phyloP scores from a whole-genome alignment of 2,113 vertebrate genomes.

The Mesocricetus auratus region DNA sequence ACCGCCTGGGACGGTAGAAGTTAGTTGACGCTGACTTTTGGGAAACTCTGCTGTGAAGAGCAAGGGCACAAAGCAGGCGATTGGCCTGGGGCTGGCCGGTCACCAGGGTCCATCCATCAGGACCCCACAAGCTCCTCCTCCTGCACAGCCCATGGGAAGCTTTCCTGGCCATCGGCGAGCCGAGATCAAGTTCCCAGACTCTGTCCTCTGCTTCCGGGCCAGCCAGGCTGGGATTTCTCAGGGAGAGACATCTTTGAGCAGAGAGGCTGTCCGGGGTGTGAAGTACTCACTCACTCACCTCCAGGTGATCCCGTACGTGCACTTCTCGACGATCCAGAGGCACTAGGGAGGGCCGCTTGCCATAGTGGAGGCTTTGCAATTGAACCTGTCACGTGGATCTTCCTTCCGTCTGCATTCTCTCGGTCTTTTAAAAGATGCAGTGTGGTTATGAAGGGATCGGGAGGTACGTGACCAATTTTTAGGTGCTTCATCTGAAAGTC shows the following conservation, averaged over 20 bases:
- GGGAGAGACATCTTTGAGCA: too few relatives aligned
- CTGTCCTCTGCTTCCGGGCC: neutral
- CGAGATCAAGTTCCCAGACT: neutral
- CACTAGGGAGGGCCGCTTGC: rapidly evolving
- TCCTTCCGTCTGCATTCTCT: neutral
- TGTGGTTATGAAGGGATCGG: neutral
- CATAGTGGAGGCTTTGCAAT: neutral
- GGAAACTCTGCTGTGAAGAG: neutral
- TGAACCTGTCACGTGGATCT: neutral
- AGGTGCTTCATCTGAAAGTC: neutral
- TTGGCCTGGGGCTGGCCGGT: rapidly evolving
- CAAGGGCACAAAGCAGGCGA: rapidly evolving
- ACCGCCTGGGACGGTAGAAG: neutral
- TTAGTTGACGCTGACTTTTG: neutral
- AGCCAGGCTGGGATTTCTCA: too few relatives aligned
- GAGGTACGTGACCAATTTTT: neutral
- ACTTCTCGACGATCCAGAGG: neutral
- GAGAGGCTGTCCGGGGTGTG: neutral
- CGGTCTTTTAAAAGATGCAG: neutral
- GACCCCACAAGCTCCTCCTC: neutral
- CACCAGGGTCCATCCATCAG: rapidly evolving
- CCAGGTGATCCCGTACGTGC: neutral
- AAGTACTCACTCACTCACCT: rapidly evolving
- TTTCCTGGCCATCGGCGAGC: neutral
- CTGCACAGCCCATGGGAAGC: too few relatives aligned